Conservation (phyloP, 2,888 invertebrate species). For the Lithophane socia region DNA sequence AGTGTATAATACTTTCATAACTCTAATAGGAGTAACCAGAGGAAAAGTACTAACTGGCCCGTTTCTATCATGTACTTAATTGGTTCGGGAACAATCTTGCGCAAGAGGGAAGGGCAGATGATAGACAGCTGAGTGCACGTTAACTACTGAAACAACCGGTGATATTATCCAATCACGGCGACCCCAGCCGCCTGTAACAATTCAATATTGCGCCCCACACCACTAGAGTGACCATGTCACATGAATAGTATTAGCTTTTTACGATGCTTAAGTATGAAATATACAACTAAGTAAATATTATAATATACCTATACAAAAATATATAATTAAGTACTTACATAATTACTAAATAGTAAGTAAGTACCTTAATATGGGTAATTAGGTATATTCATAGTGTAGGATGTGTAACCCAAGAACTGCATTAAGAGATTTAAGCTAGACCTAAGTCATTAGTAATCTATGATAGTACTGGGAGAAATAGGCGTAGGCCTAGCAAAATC, state of each 20-base stretch:
- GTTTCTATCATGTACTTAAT: slow-evolving; percentile 24
- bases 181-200: slow-evolving; percentile 75
- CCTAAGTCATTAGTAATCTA: too few species aligned
- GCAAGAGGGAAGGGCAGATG: slow-evolving; percentile 70
- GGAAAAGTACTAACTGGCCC: slow-evolving; percentile 1
- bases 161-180: slow-evolving; percentile 81
- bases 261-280: too few species aligned
- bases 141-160: slow-evolving; percentile 63
- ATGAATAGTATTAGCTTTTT: not conserved
- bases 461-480: not conserved
- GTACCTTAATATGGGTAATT: not conserved
- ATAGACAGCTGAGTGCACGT: slow-evolving; percentile 60
- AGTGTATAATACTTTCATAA: not conserved
- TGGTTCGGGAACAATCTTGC: slow-evolving; percentile 65
- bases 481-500: not conserved
- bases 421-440: not conserved
- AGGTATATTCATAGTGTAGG: not conserved
- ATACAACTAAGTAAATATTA: too few species aligned
- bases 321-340: too few species aligned
- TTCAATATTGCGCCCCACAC: slow-evolving; percentile 75
- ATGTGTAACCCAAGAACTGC: not conserved
- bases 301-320: too few species aligned
- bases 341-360: too few species aligned
- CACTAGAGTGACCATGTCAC: slow-evolving; percentile 50
- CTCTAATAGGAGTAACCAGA: not conserved